A percentile compares a stretch with the other conserved stretches of the same genome.
phyloP scores from a whole-genome alignment of 2,888 invertebrate genomes.

The Ectemnius lituratus region DNA sequence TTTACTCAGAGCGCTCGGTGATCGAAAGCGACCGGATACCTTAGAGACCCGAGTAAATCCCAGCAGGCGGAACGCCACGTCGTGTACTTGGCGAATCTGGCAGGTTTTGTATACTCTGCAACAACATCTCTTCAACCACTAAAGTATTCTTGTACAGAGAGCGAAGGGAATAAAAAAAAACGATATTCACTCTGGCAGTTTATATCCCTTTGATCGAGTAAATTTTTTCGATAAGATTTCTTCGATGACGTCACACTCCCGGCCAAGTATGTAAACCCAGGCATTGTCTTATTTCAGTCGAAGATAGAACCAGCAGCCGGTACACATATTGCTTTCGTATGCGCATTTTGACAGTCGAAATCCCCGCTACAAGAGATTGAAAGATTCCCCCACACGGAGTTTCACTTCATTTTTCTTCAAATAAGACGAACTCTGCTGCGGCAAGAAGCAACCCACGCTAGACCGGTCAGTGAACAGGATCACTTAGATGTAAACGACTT shows the following conservation, averaged over 20 bases:
- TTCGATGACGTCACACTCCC: too few species aligned
- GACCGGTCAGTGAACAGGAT: too few species aligned
- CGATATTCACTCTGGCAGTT: constrained; percentile 40
- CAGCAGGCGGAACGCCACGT: constrained; percentile 39
- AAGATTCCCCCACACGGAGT: background rate
- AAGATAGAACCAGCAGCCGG: too few species aligned
- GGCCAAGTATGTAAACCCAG: too few species aligned
- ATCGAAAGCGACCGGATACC: constrained; percentile 49
- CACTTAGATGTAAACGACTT: constrained; percentile 7
- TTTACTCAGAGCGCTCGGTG: constrained; percentile 29
- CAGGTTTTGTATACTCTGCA: background rate
- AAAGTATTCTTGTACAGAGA: constrained; percentile 6
- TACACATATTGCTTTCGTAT: too few species aligned
- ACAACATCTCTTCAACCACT: constrained; percentile 16
- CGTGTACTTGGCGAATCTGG: constrained; percentile 19
- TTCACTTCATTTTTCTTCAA: background rate
- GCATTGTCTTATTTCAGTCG: too few species aligned
- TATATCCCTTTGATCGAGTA: constrained; percentile 37
- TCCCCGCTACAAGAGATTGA: background rate
- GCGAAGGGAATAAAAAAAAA: constrained; percentile 34
- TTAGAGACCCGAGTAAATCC: constrained; percentile 40
- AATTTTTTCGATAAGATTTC: constrained; percentile 14
- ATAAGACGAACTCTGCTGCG: background rate
- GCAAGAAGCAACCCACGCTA: background rate
- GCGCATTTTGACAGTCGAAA: background rate